Evolutionary conservation across 1,140 invertebrate genomes (phyloP), one percentile per base, ranked within the genome.

Genomic region (Gonatopus flavifemur): DNA sequence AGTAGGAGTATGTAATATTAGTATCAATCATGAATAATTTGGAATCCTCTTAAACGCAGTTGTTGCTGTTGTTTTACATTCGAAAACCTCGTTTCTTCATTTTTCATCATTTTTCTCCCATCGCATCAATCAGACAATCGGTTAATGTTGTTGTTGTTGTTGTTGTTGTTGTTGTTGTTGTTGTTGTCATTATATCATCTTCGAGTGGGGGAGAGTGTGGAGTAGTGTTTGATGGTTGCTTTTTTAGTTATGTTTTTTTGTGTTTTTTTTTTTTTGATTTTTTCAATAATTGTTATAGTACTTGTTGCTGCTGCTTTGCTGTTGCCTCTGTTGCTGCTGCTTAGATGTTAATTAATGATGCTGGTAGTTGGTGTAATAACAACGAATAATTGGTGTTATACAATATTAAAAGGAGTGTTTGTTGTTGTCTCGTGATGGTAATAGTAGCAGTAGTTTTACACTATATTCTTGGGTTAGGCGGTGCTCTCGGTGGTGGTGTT

Each of bases 401-500:
- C n/a, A n/a, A 49, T 60, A 49, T 61, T 60, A 51, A 54, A 59
- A 67, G 65, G 61, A 62, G 64, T 66, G 49, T 67, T 62, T 54
- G 51, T 49, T 47, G 42, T 48, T 44, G 59, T n/a, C n/a, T n/a
- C n/a, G n/a, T 64, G 51, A 49, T 58, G 53, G 46, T 49, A 33
- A 33, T 13, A n/a, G n/a, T 56, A 57, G 52, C 59, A n/a, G n/a
- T n/a, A n/a, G n/a, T n/a, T n/a, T n/a, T n/a, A n/a, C n/a, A 36
- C 19, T 41, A 60, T 66, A 41, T 21, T 63, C 39, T 59, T 62
- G 55, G n/a, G 57, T 78, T 82, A 82, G 77, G 80, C 78, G 67
- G 76, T 78, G 76, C 81, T 80, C 68, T 83, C 78, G 42, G 80
- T 75, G 56, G 80, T 78, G 58, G 80, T 76, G 55, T 80, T 78